Conservation (phyloP, 2,888 invertebrate genomes). For the Arrhopalites spinosus region DNA sequence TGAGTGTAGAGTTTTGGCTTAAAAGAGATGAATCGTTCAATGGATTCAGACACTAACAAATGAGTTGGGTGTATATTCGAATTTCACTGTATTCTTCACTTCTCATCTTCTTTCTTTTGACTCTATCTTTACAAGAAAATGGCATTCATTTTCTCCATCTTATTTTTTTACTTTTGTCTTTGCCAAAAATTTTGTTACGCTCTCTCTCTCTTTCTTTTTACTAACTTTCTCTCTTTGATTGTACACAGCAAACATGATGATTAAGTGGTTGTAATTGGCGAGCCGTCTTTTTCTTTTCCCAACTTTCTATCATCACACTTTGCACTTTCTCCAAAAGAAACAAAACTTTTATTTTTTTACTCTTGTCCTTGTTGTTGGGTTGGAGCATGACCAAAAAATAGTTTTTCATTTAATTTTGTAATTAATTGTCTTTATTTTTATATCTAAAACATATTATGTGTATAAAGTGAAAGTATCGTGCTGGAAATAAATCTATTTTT, state of each 20-base stretch:
- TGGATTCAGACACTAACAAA: slow-evolving; percentile 52
- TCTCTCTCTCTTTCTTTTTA: neutral
- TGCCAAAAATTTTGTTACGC: neutral
- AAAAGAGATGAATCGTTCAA: slow-evolving; percentile 50
- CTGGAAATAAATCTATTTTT: no score
- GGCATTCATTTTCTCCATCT: slow-evolving; percentile 28
- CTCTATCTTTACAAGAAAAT: neutral
- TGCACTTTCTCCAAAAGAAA: neutral
- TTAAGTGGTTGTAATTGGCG: no score
- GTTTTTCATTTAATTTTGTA: no score
- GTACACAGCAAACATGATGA: no score
- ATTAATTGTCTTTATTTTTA: no score
- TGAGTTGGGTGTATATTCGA: slow-evolving; percentile 52
- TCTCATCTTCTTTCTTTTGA: slow-evolving; percentile 35
- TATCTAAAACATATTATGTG: no score
- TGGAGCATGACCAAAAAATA: no score
- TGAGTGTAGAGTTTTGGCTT: neutral
- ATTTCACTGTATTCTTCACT: slow-evolving; percentile 52
- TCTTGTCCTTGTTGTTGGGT: no score
- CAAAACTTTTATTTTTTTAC: no score
- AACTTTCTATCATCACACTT: neutral
- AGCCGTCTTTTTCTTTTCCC: neutral
- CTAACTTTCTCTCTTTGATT: neutral
- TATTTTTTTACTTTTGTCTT: neutral
- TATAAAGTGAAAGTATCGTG: no score